phyloP scores from a whole-genome alignment of 1,140 invertebrate genomes.

The Drosophila suzukii region DNA sequence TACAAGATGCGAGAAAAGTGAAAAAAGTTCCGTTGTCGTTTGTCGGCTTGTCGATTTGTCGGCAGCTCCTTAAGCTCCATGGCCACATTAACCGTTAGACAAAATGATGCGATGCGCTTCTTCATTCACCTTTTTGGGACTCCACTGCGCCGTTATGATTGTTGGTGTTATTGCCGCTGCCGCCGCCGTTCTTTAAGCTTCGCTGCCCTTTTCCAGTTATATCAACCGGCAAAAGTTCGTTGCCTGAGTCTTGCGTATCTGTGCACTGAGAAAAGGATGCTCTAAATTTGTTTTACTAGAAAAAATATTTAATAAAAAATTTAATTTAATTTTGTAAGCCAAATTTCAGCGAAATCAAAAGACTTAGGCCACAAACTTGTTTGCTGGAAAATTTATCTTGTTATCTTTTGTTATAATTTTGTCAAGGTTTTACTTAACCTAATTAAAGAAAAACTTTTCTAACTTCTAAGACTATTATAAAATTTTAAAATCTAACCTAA shows the following conservation, averaged over 20 bases:
- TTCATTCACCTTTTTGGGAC: slow-evolving; percentile 46
- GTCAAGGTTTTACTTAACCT: no score
- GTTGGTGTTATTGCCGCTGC: slow-evolving; percentile 19
- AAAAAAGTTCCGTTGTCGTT: slow-evolving; percentile 69
- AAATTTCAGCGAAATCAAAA: slow-evolving; percentile 31
- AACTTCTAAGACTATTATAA: no score
- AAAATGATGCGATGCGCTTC: slow-evolving; percentile 57
- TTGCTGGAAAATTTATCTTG: slow-evolving; percentile 6
- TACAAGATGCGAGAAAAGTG: slow-evolving; percentile 59
- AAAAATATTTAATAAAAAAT: background rate
- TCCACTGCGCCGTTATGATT: slow-evolving; percentile 63
- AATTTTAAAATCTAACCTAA: no score
- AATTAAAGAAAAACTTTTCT: no score
- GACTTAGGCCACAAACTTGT: slow-evolving; percentile 68
- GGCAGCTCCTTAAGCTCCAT: slow-evolving; percentile 46
- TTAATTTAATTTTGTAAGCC: background rate
- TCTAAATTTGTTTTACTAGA: background rate
- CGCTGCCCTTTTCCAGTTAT: slow-evolving; percentile 56
- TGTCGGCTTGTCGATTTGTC: slow-evolving; percentile 41
- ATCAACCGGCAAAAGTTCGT: slow-evolving; percentile 60
- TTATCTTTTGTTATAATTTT: no score
- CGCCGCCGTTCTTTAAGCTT: slow-evolving; percentile 41
- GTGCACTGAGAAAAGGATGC: slow-evolving; percentile 1
- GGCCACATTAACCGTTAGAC: slow-evolving; percentile 65
- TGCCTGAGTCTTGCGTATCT: slow-evolving; percentile 55